Conservation (phyloP, 2,888 invertebrate species). For the Amblyjoppa fuscipennis region DNA sequence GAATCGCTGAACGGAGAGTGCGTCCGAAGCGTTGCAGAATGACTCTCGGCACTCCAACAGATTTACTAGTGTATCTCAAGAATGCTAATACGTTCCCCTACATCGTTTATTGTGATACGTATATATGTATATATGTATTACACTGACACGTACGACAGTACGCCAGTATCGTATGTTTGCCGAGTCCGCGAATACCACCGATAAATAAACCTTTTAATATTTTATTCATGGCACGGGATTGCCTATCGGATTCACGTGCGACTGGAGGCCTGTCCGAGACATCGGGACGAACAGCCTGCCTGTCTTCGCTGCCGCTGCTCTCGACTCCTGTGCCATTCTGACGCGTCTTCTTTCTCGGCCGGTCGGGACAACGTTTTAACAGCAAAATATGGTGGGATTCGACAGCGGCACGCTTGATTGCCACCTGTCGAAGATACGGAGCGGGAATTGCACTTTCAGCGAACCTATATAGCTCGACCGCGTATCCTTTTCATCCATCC, state of each 20-base stretch:
- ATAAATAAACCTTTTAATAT: slow-evolving; percentile 74
- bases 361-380: slow-evolving; percentile 11
- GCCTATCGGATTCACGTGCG: slow-evolving; percentile 49
- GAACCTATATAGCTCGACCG: background rate
- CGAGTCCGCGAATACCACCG: slow-evolving; percentile 64
- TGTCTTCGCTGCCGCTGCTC: slow-evolving; percentile 13
- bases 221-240: slow-evolving; percentile 72
- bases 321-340: background rate
- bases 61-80: slow-evolving; percentile 14
- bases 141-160: background rate
- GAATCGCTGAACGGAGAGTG: background rate
- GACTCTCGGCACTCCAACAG: slow-evolving; percentile 1
- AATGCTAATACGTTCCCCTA: slow-evolving; percentile 18
- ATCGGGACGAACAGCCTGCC: slow-evolving; percentile 18
- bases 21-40: background rate
- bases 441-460: slow-evolving; percentile 9
- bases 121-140: slow-evolving; percentile 1
- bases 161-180: slow-evolving; percentile 35
- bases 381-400: background rate
- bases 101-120: background rate
- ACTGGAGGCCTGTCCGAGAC: background rate
- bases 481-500: background rate
- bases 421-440: slow-evolving; percentile 39
- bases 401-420: slow-evolving; percentile 19
- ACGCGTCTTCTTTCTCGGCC: background rate